Conservation (phyloP, 2,888 invertebrate genomes). For the Taenaris catops region DNA sequence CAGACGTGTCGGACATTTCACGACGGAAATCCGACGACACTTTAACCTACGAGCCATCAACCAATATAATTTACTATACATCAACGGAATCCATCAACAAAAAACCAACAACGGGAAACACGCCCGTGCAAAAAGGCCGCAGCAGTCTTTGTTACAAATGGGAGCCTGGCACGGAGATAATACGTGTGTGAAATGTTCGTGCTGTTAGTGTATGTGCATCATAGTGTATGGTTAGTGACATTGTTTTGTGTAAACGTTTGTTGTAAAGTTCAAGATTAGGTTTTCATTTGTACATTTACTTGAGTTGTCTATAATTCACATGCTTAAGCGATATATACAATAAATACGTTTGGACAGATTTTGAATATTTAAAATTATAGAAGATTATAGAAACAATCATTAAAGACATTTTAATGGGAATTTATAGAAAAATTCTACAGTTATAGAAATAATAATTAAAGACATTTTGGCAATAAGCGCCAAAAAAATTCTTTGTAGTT, state of each 20-base stretch:
- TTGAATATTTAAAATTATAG: too few species aligned
- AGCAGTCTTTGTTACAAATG: slow-evolving; percentile 46
- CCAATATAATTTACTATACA: slow-evolving; percentile 48
- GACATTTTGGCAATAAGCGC: too few species aligned
- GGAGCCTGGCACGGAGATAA: slow-evolving; percentile 61
- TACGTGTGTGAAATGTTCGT: slow-evolving; percentile 38
- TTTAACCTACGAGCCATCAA: slow-evolving; percentile 43
- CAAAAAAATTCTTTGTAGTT: too few species aligned
- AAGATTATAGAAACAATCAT: too few species aligned
- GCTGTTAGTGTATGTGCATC: slow-evolving; percentile 29
- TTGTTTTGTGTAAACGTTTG: slow-evolving; percentile 17
- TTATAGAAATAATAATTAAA: too few species aligned
- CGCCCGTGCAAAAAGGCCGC: slow-evolving; percentile 34
- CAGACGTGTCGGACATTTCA: slow-evolving; percentile 22
- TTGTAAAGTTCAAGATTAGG: slow-evolving; percentile 1
- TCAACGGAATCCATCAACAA: slow-evolving; percentile 40
- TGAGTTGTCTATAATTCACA: too few species aligned
- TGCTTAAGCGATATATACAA: too few species aligned
- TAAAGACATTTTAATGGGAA: too few species aligned
- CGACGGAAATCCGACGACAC: slow-evolving; percentile 36
- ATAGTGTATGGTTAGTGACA: slow-evolving; percentile 21
- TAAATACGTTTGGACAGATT: too few species aligned
- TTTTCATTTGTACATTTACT: too few species aligned
- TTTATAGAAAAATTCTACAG: too few species aligned
- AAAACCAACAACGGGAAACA: slow-evolving; percentile 35